These are phyloP conservation scores for Drosophila anomalata DNA, from an alignment of 2,888 invertebrate genomes.

Conservation along the genomic window DNA sequence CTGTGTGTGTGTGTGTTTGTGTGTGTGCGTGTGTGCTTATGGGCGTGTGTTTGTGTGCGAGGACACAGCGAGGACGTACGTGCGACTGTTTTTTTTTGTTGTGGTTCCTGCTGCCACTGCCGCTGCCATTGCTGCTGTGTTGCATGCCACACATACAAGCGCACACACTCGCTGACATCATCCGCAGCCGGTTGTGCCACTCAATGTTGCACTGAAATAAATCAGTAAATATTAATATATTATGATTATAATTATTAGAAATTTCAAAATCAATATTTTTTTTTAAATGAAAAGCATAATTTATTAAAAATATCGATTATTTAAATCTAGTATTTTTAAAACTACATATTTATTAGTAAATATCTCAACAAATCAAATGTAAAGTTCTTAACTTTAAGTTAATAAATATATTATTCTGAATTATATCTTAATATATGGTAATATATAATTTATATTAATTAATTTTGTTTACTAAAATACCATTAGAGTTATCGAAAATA, in stretches of 20 bases:
- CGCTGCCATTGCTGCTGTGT: constrained; percentile 61
- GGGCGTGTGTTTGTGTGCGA: constrained; percentile 56
- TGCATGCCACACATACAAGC: constrained; percentile 56
- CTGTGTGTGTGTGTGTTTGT: constrained; percentile 28
- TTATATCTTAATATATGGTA: too few relatives aligned
- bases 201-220: constrained; percentile 5
- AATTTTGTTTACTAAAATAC: too few relatives aligned
- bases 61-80: constrained; percentile 75
- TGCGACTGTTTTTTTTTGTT: constrained; percentile 54
- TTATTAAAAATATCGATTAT: background rate
- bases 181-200: constrained; percentile 57
- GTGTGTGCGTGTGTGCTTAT: constrained; percentile 9
- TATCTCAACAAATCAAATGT: too few relatives aligned
- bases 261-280: too few relatives aligned
- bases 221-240: background rate
- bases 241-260: too few relatives aligned
- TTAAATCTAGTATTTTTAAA: too few relatives aligned
- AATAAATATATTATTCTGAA: too few relatives aligned
- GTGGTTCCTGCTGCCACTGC: constrained; percentile 45
- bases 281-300: background rate
- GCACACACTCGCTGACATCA: constrained; percentile 71
- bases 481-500: too few relatives aligned
- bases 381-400: too few relatives aligned
- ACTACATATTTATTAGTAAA: too few relatives aligned
- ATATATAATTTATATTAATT: too few relatives aligned